A percentile compares a stretch with the other conserved stretches of the same genome.
phyloP scores from a whole-genome alignment of 2,797 vertebrate species.

The Protosalanx chinensis region DNA sequence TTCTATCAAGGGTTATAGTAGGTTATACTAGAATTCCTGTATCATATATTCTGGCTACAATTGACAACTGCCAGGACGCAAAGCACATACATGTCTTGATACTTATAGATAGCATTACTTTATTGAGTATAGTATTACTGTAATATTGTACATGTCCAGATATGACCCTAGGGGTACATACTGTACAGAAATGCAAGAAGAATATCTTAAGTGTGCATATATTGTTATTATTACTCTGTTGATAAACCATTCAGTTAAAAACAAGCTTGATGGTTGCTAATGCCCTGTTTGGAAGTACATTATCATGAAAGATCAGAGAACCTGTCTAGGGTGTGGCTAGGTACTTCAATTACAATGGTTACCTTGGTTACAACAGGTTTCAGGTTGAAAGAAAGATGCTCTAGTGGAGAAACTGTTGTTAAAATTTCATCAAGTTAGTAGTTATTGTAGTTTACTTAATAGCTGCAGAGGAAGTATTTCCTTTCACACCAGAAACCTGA shows the following conservation, averaged over 20 bases:
- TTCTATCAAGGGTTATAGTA: conserved; percentile 1
- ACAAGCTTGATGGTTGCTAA: neutral
- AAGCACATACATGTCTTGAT: conserved; percentile 6
- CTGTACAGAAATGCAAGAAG: neutral
- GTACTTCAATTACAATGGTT: conserved; percentile 10
- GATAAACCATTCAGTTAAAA: too few relatives aligned
- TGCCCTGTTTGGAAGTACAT: neutral
- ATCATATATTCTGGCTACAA: neutral
- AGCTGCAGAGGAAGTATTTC: neutral
- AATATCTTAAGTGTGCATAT: too few relatives aligned
- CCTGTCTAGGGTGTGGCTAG: neutral
- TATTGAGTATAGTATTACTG: neutral
- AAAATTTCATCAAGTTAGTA: neutral
- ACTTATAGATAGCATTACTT: neutral
- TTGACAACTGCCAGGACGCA: conserved; percentile 1
- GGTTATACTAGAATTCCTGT: neutral
- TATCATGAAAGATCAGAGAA: neutral
- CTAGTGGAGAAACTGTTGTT: conserved; percentile 1
- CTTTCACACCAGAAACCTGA: neutral
- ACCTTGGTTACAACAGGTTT: neutral
- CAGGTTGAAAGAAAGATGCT: neutral
- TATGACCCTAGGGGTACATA: neutral
- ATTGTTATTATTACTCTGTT: too few relatives aligned
- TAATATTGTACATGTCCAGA: neutral
- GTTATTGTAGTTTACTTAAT: neutral